These are phyloP conservation scores for Alosa alosa DNA, from an alignment of 2,113 vertebrate genomes.

Conservation along the genomic window DNA sequence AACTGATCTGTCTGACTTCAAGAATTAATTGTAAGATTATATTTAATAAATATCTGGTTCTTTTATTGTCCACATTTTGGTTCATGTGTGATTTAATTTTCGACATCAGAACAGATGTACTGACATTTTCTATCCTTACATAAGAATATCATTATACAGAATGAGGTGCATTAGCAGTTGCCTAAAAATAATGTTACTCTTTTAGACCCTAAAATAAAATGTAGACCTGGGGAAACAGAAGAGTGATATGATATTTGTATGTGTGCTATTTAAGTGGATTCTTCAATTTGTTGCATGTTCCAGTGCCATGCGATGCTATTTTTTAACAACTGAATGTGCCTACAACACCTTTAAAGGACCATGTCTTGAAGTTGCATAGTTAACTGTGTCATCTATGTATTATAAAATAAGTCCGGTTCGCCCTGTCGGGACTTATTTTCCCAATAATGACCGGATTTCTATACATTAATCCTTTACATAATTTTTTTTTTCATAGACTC, in stretches of 20 bases:
- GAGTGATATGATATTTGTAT: background rate
- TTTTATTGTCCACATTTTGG: constrained; percentile 59
- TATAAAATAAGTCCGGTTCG: background rate
- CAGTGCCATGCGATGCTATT: background rate
- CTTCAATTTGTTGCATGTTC: background rate
- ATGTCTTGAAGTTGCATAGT: background rate
- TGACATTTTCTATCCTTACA: background rate
- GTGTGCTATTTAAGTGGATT: background rate
- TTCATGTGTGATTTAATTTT: constrained; percentile 9
- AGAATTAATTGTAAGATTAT: constrained; percentile 71
- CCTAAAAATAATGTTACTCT: background rate
- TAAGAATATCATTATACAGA: background rate
- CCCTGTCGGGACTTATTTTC: too few species aligned
- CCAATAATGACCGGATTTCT: too few species aligned
- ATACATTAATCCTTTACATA: too few species aligned
- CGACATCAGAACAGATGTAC: background rate
- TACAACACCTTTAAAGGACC: background rate
- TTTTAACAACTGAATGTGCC: background rate
- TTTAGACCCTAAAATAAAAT: background rate
- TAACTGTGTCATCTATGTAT: background rate
- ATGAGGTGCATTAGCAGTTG: background rate
- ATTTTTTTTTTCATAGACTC: background rate
- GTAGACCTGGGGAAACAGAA: background rate
- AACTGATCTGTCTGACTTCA: constrained; percentile 65
- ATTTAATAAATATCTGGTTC: constrained; percentile 80